Base-by-base conservation (phyloP, 1,140 invertebrate genomes). In the Brachionus koreanus region DNA sequence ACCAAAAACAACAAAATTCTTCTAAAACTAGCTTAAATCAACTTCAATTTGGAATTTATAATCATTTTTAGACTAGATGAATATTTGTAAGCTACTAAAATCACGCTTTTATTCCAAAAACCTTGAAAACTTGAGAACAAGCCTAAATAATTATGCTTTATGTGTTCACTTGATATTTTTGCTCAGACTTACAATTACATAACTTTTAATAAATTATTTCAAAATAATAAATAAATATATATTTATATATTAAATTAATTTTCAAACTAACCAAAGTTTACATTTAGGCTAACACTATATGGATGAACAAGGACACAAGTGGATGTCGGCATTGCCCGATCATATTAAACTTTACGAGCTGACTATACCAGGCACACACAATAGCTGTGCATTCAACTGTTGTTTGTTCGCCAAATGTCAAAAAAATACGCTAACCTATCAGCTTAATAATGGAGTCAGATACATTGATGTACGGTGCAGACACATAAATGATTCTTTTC, bases 161-260 rank as follows among this genome's bases (percentile, higher is more conserved):
- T 69, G 37, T 69, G 65, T 69, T 65, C 63, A 65, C 63, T 65
- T 65, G 4, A 37, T n/a, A 37, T 6, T 67, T 67, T 37, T 35
- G 33, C 63, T 67, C 63, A 35, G 19, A 35, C 35, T 67, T 9
- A 16, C 35, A 19, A 69, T 69, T 69, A 42, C 65, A 69, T 69
- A 69, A 69, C 37, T 39, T 39, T 69, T 69, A 69, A 69, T 69
- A 69, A 69, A 69, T 69, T 69, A 69, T 69, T 69, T 39, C 16
- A n/a, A 39, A 69, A 37, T 3, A 42, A 69, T n/a, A 69, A 12
- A n/a, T 16, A 69, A 16, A 19, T 42, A 16, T 25, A 57, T 19
- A 57, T 10, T 5, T 19, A 65, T 33, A 2, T 69, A 1, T 69
- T 39, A 29, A 29, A 29, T 5, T 19, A 16, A 7, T 23, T 52